phyloP scores from a whole-genome alignment of 2,888 invertebrate species.

The Siphonodentalium dalli region DNA sequence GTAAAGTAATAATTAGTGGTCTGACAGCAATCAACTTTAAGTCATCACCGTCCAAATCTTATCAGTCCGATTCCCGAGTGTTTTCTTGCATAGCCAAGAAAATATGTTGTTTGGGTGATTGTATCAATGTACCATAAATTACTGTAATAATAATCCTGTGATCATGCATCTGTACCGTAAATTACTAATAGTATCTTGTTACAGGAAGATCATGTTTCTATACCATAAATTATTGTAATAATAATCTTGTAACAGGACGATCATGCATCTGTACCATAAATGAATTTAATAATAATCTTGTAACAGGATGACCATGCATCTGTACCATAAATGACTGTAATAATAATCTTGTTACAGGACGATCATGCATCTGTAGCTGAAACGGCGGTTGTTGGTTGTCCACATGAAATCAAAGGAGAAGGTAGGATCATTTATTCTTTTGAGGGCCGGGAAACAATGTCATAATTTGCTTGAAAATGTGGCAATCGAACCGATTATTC shows the following conservation, averaged over 20 bases:
- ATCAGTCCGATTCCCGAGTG: too few species aligned
- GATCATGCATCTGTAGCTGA: conserved; percentile 67
- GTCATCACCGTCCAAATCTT: too few species aligned
- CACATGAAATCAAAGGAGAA: conserved; percentile 69
- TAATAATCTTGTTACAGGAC: conserved; percentile 42
- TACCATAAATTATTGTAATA: too few species aligned
- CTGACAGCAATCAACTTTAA: neutral
- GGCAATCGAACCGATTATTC: too few species aligned
- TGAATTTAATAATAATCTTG: neutral
- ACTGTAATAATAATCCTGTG: neutral
- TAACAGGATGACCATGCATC: neutral
- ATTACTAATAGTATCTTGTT: neutral
- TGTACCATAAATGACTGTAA: neutral
- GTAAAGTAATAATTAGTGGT: conserved; percentile 56
- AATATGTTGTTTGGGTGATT: too few species aligned
- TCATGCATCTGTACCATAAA: neutral
- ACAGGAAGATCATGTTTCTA: neutral
- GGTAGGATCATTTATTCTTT: too few species aligned
- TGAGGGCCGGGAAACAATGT: too few species aligned
- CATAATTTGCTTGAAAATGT: too few species aligned
- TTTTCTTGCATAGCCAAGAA: too few species aligned
- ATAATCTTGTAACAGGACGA: conserved; percentile 41
- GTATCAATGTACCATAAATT: too few species aligned
- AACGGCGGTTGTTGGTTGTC: conserved; percentile 68
- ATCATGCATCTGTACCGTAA: neutral